Evolutionary conservation across 2,888 invertebrate species (phyloP).

Genomic region (Polymixis flavicincta): DNA sequence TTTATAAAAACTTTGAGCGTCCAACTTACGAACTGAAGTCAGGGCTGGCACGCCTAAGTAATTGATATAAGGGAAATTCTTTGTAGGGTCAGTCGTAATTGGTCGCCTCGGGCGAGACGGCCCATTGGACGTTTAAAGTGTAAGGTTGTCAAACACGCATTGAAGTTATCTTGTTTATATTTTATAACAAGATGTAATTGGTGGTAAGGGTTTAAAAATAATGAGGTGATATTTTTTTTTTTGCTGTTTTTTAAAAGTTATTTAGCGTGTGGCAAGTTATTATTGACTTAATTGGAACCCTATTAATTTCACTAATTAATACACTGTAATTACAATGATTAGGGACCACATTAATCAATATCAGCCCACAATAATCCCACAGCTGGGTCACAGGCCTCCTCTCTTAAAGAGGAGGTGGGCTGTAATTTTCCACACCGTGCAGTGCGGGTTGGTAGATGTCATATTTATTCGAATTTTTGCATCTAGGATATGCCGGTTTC

Average conservation of each 20-base stretch:
- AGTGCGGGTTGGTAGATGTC: no score
- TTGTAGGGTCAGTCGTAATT: slow-evolving; percentile 79
- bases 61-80: slow-evolving; percentile 80
- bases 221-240: not conserved
- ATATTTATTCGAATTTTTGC: no score
- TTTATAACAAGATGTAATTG: slow-evolving; percentile 40
- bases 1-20: slow-evolving; percentile 66
- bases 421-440: no score
- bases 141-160: slow-evolving; percentile 60
- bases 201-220: slow-evolving; percentile 8
- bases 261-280: not conserved
- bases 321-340: not conserved
- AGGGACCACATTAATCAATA: not conserved
- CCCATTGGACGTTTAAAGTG: slow-evolving; percentile 74
- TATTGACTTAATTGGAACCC: not conserved
- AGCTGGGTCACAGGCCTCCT: no score
- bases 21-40: slow-evolving; percentile 40
- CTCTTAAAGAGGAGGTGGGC: no score
- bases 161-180: slow-evolving; percentile 38
- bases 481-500: no score
- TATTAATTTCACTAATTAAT: slow-evolving; percentile 8
- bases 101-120: slow-evolving; percentile 76
- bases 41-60: slow-evolving; percentile 68
- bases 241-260: not conserved
- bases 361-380: no score